phyloP scores from a whole-genome alignment of 2,113 vertebrate species.

The Maccullochella peelii region DNA sequence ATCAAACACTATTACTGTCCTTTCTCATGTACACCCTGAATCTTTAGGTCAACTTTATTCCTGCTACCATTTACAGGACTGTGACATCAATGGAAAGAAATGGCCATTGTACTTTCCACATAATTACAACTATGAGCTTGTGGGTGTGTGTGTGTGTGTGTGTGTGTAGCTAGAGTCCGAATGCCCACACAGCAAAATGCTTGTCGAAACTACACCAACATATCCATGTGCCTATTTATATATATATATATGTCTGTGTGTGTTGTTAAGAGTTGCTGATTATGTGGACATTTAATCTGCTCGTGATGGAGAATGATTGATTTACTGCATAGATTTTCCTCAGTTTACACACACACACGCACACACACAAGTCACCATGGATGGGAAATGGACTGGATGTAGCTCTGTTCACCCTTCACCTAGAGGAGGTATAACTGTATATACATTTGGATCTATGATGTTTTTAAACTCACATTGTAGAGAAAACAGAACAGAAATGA shows the following conservation, averaged over 20 bases:
- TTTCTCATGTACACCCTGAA: constrained; percentile 10
- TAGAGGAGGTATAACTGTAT: constrained; percentile 7
- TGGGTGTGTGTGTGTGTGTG: neutral
- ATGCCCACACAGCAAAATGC: neutral
- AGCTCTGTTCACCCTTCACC: constrained; percentile 38
- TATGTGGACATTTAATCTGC: constrained; percentile 53
- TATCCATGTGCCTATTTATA: neutral
- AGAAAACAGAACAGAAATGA: neutral
- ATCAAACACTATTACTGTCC: constrained; percentile 44
- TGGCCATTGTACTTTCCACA: neutral
- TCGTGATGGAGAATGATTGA: constrained; percentile 53
- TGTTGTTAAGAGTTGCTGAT: constrained; percentile 34
- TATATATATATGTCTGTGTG: constrained; percentile 1
- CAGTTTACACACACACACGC: constrained; percentile 15
- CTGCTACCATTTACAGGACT: neutral
- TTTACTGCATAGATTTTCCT: constrained; percentile 51
- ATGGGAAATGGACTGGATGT: constrained; percentile 42
- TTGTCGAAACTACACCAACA: neutral
- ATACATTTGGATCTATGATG: neutral
- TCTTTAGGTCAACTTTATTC: constrained; percentile 38
- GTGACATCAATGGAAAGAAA: constrained; percentile 44
- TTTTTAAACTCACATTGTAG: neutral
- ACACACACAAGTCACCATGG: neutral
- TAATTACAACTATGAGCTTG: constrained; percentile 11
- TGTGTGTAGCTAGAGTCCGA: neutral